Percentiles rank a stretch among this genome's conserved stretches.
Conservation (phyloP, 2,113 vertebrate species). For the Poeciliopsis retropinna region DNA sequence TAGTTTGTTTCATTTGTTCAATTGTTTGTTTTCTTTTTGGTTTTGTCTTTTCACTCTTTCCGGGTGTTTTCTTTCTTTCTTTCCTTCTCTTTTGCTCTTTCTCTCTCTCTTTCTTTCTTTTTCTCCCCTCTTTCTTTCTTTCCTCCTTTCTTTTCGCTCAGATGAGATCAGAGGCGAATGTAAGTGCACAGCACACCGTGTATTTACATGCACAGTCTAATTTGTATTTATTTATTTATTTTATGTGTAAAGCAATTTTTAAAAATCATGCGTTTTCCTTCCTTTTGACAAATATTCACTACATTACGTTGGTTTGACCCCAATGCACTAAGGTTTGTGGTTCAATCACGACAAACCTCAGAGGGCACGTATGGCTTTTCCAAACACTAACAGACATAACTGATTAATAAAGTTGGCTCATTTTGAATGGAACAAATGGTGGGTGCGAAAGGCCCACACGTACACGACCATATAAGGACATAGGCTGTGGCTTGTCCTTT, state of each 20-base stretch:
- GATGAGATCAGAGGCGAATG: too few species aligned
- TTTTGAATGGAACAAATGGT: conserved; percentile 46
- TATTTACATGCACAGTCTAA: too few species aligned
- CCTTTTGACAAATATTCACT: not conserved
- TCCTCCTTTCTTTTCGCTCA: too few species aligned
- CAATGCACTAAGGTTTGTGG: not conserved
- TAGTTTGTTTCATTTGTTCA: too few species aligned
- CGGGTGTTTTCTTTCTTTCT: too few species aligned
- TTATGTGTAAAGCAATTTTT: not conserved
- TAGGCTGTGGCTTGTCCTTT: conserved; percentile 38
- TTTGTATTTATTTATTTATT: too few species aligned
- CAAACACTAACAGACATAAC: not conserved
- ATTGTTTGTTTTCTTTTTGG: too few species aligned
- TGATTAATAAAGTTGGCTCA: not conserved
- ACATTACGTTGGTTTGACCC: not conserved
- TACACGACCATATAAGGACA: conserved; percentile 42
- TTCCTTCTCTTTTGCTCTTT: too few species aligned
- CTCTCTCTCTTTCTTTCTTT: too few species aligned
- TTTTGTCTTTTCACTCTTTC: too few species aligned
- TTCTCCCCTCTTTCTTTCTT: too few species aligned
- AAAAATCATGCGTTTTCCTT: not conserved
- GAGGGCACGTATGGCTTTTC: not conserved
- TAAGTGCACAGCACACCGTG: too few species aligned
- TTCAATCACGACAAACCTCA: not conserved
- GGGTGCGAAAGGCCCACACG: conserved; percentile 27